Evolutionary conservation across 1,140 invertebrate genomes (phyloP).

Genomic region (Cyclargus thomasi): DNA sequence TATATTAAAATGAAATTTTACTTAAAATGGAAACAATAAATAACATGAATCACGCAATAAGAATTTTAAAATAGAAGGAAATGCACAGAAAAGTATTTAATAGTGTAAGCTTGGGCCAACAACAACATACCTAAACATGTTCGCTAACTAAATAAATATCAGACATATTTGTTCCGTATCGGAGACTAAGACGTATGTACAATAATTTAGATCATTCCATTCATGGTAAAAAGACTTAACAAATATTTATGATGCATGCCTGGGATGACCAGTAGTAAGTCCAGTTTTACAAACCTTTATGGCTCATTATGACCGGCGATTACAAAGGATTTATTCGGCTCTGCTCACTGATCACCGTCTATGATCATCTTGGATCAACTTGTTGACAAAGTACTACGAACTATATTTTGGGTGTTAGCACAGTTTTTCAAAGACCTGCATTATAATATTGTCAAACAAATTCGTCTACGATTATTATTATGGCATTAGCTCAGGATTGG

Average conservation of each 20-base stretch:
- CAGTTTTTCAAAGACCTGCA: too few species aligned
- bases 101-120: conserved; percentile 20
- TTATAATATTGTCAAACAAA: too few species aligned
- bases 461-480: too few species aligned
- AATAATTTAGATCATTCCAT: conserved; percentile 57
- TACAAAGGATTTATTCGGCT: too few species aligned
- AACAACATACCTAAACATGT: conserved; percentile 44
- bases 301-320: too few species aligned
- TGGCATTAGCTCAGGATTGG: too few species aligned
- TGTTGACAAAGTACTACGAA: too few species aligned
- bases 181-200: conserved; percentile 59
- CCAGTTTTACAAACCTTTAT: too few species aligned
- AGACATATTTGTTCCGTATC: conserved; percentile 63
- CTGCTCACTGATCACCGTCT: too few species aligned
- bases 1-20: background rate
- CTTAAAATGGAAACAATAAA: background rate
- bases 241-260: background rate
- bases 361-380: too few species aligned
- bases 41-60: background rate
- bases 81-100: background rate
- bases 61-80: background rate
- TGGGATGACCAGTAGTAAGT: conserved; percentile 2
- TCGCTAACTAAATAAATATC: conserved; percentile 64
- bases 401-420: too few species aligned
- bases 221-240: conserved; percentile 33